Base-by-base conservation (phyloP, 2,888 invertebrate genomes). In the Dendrolimus pini region DNA sequence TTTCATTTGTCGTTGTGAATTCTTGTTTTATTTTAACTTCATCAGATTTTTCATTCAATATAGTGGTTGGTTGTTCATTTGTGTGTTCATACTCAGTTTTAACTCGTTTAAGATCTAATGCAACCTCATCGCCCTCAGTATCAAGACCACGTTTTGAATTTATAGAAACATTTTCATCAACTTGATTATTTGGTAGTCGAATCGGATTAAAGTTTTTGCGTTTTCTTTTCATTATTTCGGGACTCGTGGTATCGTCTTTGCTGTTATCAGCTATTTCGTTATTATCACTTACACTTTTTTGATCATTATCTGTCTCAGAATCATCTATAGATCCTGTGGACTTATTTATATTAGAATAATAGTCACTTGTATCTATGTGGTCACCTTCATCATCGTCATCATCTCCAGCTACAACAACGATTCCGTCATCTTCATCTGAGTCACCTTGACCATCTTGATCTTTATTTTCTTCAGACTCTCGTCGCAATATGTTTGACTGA, bases 121-220 rank as follows among this genome's bases (percentile, higher is more conserved):
- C 80, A 62, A 65, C 74, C 58, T 82, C 77, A 70, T 90, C 80
- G 70, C 68, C 63, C 52, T 77, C 73, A 13, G 66, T 65, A 56
- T 71, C 70, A n/a, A 78, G 72, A 55, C 77, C 78, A 60, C 68
- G 62, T 59, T 76, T 75, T 57, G 75, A 69, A 54, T 71, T 70
- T 2, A 65, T 61, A 42, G 74, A 68, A 53, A 69, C 66, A 61
- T 71, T 78, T 56, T 80, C 80, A 3, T 71, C 63, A 30, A 66
- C 66, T 55, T 74, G 74, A 57, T 72, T 79, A 58, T 80, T 84
- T n/a, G 96, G 94, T 75, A 96, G 94, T 63, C 96, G 93, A 1
- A 95, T 96, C 0, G 97, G 97, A 78, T 97, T 97, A 69, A 96
- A 94, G 70, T 95, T 97, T 86, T 98, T 98, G 41, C 97, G 92